phyloP scores from a whole-genome alignment of 2,888 invertebrate genomes.

The Branchinecta sandiegonensis region DNA sequence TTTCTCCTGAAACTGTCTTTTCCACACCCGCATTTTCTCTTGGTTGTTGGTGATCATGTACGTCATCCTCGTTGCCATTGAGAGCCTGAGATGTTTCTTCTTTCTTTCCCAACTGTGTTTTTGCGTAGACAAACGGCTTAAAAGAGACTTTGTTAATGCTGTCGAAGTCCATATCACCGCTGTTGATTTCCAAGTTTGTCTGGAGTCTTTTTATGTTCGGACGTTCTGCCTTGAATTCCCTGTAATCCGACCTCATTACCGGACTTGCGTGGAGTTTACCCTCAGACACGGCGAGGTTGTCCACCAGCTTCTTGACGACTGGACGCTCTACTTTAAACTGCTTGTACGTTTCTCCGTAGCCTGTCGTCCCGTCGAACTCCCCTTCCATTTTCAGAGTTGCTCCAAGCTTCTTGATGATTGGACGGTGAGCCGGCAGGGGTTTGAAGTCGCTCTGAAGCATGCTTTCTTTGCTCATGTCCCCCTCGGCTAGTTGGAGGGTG shows the following conservation, averaged over 20 bases:
- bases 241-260: not conserved
- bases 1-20: not conserved
- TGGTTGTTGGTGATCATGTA: not conserved
- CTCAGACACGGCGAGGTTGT: not conserved
- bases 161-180: slow-evolving; percentile 5
- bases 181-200: slow-evolving; percentile 3
- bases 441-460: not conserved
- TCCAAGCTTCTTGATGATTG: not conserved
- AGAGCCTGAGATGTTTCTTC: not conserved
- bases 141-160: slow-evolving; percentile 5
- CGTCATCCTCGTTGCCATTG: not conserved
- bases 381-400: not conserved
- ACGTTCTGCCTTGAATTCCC: slow-evolving; percentile 2
- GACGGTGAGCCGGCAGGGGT: not conserved
- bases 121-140: slow-evolving; percentile 10
- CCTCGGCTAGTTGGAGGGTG: not conserved
- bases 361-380: not conserved
- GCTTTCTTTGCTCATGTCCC: not conserved
- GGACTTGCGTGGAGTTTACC: not conserved
- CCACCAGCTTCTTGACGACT: not conserved
- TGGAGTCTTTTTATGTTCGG: not conserved
- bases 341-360: slow-evolving; percentile 2
- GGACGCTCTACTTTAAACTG: not conserved
- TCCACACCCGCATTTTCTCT: not conserved
- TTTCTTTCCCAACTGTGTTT: not conserved